phyloP scores from a whole-genome alignment of 2,888 invertebrate species.

The Dolomedes plantarius region DNA sequence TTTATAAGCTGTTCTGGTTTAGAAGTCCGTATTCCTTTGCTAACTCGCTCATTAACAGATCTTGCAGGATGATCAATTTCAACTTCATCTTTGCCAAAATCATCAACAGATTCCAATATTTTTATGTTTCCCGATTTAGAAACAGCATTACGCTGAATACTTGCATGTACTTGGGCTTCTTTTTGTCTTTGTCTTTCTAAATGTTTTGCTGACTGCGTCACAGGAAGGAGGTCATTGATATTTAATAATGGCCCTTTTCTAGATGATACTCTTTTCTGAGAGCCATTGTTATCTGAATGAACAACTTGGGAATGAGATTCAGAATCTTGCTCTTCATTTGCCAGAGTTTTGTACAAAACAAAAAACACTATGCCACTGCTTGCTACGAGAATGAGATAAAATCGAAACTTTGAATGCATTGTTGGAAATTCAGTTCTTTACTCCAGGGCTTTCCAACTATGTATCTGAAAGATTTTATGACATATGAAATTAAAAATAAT shows the following conservation, averaged over 20 bases:
- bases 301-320: conserved; percentile 60
- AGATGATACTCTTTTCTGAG: conserved; percentile 17
- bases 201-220: conserved; percentile 65
- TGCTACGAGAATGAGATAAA: conserved; percentile 65
- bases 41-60: conserved; percentile 65
- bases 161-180: conserved; percentile 71
- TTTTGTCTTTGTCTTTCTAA: conserved; percentile 60
- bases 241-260: conserved; percentile 54
- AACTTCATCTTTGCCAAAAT: conserved; percentile 47
- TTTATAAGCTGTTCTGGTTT: conserved; percentile 54
- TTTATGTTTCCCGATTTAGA: conserved; percentile 21
- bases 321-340: conserved; percentile 66
- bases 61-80: conserved; percentile 66
- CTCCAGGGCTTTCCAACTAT: too few relatives aligned
- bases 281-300: conserved; percentile 7
- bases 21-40: conserved; percentile 51
- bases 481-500: too few relatives aligned
- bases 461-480: too few relatives aligned
- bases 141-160: conserved; percentile 37
- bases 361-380: conserved; percentile 66
- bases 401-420: conserved; percentile 67
- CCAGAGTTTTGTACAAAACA: conserved; percentile 65
- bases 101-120: conserved; percentile 22
- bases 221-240: conserved; percentile 64
- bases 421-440: neutral